A percentile compares a stretch with the other conserved stretches of the same genome.
Conservation (phyloP, 2,113 vertebrate species). For the Arothron firmamentum region DNA sequence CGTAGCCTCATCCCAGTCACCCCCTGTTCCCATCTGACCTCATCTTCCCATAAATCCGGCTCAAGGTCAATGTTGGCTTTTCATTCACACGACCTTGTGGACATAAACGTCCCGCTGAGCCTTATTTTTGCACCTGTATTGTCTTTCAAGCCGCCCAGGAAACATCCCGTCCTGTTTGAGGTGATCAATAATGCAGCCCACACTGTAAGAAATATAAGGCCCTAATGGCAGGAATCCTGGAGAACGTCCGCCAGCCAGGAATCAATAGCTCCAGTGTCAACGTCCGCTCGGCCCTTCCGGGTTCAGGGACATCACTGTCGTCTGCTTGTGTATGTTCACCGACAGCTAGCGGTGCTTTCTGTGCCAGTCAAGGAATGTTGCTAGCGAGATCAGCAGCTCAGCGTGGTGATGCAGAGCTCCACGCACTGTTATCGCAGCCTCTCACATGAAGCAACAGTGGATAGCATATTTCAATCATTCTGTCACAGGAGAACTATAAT, state of each 20-base stretch:
- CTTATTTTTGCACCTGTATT: constrained; percentile 35
- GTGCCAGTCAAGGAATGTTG: constrained; percentile 10
- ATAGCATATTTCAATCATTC: constrained; percentile 64
- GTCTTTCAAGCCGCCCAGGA: constrained; percentile 64
- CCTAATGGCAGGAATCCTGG: constrained; percentile 41
- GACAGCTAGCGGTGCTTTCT: constrained; percentile 22
- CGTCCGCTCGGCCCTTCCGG: constrained; percentile 30
- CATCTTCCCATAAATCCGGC: constrained; percentile 41
- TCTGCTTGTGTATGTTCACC: constrained; percentile 35
- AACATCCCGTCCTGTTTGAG: constrained; percentile 58
- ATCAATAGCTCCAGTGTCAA: constrained; percentile 59
- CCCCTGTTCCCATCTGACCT: constrained; percentile 36
- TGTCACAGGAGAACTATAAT: constrained; percentile 68
- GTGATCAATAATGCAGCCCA: constrained; percentile 55
- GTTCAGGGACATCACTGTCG: constrained; percentile 22
- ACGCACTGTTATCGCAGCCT: constrained; percentile 53
- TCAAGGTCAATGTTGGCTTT: constrained; percentile 51
- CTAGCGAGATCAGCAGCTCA: constrained; percentile 19
- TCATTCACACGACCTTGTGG: constrained; percentile 57
- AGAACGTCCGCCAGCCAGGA: constrained; percentile 31
- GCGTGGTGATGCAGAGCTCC: constrained; percentile 39
- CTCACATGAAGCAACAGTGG: constrained; percentile 46
- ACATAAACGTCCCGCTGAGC: constrained; percentile 46
- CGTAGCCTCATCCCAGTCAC: constrained; percentile 10
- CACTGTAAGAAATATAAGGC: constrained; percentile 56